phyloP scores from a whole-genome alignment of 2,888 invertebrate genomes.

The Onchidella celtica region DNA sequence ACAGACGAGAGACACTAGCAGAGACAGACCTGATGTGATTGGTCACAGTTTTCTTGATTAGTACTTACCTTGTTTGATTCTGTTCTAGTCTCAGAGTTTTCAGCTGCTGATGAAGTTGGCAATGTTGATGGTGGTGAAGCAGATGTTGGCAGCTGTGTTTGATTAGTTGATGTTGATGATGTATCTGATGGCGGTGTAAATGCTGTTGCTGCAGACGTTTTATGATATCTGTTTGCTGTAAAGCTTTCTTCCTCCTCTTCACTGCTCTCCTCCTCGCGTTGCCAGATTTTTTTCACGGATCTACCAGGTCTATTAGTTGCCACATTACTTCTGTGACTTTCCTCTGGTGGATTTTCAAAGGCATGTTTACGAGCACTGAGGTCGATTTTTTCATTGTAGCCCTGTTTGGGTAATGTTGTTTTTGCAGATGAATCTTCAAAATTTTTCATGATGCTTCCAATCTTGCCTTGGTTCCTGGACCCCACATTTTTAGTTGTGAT shows the following conservation, averaged over 20 bases:
- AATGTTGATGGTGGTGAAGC: not conserved
- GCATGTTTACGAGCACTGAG: constrained; percentile 31
- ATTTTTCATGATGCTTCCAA: constrained; percentile 58
- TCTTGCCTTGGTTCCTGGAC: constrained; percentile 53
- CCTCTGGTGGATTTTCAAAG: constrained; percentile 17
- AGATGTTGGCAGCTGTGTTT: not conserved
- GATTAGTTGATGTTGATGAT: not conserved
- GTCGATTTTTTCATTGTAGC: constrained; percentile 45
- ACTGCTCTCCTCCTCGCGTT: not conserved
- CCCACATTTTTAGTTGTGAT: constrained; percentile 20
- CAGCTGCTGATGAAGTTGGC: not conserved
- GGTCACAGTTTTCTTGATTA: too few species aligned
- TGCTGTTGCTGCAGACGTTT: not conserved
- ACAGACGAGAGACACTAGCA: too few species aligned
- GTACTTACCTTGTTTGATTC: not conserved
- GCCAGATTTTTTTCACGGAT: too few species aligned
- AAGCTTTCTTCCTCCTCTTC: not conserved
- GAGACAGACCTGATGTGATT: too few species aligned
- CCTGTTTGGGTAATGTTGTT: constrained; percentile 36
- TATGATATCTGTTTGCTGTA: not conserved
- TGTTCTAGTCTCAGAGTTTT: too few species aligned
- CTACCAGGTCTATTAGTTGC: not conserved
- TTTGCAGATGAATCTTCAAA: constrained; percentile 58
- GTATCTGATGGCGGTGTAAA: not conserved
- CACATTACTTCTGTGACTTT: not conserved